Base-by-base conservation (phyloP, 2,888 invertebrate species). In the Apomyelois bistriatella region DNA sequence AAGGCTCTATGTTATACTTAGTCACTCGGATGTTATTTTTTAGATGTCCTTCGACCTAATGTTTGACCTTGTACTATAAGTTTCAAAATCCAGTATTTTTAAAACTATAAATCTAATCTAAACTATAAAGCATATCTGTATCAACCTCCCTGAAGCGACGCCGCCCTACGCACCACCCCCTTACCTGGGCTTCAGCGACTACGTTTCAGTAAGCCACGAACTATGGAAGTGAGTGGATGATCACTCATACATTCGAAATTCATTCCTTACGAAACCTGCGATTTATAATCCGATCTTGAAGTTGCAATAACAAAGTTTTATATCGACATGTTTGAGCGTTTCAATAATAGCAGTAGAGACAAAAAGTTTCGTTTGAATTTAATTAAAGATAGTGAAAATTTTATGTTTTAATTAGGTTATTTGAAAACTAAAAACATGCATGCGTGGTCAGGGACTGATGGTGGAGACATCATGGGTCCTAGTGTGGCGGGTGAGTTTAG, bases 391-490 rank as follows among this genome's bases (percentile, higher is more conserved):
- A 13, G 7, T 10, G 42, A 22, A 22, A 22, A 22, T 3, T n/a
- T 5, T 46, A 46, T 46, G 38, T 7, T 32, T 40, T 40, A 32
- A 40, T 40, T 28, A 15, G 6, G 7, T 22, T 7, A n/a, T 12
- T 28, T 48, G 35, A 28, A 41, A 47, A 30, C 30, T 28, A 32
- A 22, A 41, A 50, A 52, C 41, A 46, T 87, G 87, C 70, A 84
- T 47, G 86, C 87, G 49, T 88, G 88, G 88, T 77, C 82, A 0
- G 79, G 79, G 4, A 10, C 15, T 15, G 32, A 15, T 16, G 69
- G 66, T 0, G 69, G 65, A 0, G 87, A 85, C 65, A 76, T 74
- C 5, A 88, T 89, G 89, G 89, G 89, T 8, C 84, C 88, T 1
- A 68, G 82, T 0, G 81, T 90, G 0, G 72, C 82, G 9, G 74